phyloP scores from a whole-genome alignment of 2,113 vertebrate genomes.

The Pyrgilauda ruficollis region DNA sequence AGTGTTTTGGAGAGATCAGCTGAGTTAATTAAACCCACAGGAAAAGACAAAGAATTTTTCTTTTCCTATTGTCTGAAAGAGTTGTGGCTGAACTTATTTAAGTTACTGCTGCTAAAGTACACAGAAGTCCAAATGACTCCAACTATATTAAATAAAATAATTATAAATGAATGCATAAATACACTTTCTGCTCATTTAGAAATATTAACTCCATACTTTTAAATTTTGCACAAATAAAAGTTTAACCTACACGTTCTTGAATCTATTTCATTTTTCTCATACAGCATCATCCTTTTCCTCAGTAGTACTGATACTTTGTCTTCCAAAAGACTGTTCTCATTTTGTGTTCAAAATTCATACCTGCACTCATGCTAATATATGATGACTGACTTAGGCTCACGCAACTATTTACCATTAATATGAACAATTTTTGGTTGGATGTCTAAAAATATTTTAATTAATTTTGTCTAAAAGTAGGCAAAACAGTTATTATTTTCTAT shows the following conservation, averaged over 20 bases:
- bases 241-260: background rate
- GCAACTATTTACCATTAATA: background rate
- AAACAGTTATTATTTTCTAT: background rate
- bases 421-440: rapidly evolving
- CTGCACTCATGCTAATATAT: background rate
- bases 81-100: background rate
- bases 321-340: background rate
- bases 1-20: background rate
- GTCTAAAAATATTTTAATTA: background rate
- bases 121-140: background rate
- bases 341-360: background rate
- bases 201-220: background rate
- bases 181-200: background rate
- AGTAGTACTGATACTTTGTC: background rate
- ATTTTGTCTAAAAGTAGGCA: background rate
- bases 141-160: background rate
- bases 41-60: background rate
- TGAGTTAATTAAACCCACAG: background rate
- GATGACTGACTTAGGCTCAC: background rate
- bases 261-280: background rate
- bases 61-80: background rate
- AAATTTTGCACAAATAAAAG: background rate
- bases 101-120: background rate
- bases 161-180: background rate
- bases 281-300: background rate